Evolutionary conservation across 2,797 vertebrate genomes (phyloP), one percentile per base, ranked within the genome.

Genomic region (Catostomus latipinnis): DNA sequence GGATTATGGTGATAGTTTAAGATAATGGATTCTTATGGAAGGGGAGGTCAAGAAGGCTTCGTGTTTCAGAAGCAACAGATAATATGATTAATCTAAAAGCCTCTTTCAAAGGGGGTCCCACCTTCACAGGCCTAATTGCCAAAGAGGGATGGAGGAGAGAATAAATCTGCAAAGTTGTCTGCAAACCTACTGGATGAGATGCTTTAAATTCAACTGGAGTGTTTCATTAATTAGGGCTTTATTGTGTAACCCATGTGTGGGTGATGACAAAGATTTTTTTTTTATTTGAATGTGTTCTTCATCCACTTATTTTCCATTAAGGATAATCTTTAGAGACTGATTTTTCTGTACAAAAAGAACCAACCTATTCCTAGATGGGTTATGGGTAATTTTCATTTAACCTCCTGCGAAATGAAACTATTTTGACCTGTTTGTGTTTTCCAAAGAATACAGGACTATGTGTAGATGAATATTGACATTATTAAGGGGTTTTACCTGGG

Each of bases 21-120:
- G 97, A 99, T 99, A 99, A 99, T 99, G 98, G 97, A 99, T 99
- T 99, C 96, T 96, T 97, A 98, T 93, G 93, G 97, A 96, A 96
- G 96, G 96, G 78, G 96, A 96, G 98, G 98, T 99, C 96, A 97
- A 82, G 88, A 95, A 95, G 94, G 95, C 94, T 93, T 95, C 93
- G 95, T 97, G 97, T 98, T 98, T 97, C 95, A 95, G 96, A 97
- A 97, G 95, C 96, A 95, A 94, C 96, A 97, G 96, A 98, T 99
- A 99, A 99, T 99, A 99, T 99, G 97, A 98, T 99, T 99, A 98
- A 98, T 99, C 97, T 99, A 97, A 99, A 98, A 99, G 98, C 97
- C 95, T 96, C 96, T 96, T 96, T 96, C 95, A 90, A 93, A 94
- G 92, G 93, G 95, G 96, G 94, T 93, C 88, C 90, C 89, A 95